Percentiles rank a stretch among this genome's conserved stretches.
Conservation (phyloP, 2,113 vertebrate species). For the Orthonyx spaldingii region DNA sequence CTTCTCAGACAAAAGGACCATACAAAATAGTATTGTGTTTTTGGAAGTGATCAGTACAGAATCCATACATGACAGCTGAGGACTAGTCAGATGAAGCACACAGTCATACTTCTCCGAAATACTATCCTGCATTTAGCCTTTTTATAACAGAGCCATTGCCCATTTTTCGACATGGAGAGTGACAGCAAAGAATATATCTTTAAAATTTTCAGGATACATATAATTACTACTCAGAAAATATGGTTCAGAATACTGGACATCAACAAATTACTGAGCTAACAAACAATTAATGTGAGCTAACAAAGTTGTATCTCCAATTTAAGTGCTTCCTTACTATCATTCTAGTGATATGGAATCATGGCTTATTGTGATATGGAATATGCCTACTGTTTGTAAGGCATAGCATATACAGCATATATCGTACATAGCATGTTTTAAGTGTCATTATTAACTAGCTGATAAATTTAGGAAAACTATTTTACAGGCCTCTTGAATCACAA, state of each 20-base stretch:
- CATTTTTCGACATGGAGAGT: not conserved
- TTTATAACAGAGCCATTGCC: not conserved
- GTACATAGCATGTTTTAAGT: not conserved
- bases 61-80: not conserved
- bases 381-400: not conserved
- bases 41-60: not conserved
- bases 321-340: not conserved
- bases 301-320: not conserved
- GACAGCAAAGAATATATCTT: not conserved
- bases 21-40: not conserved
- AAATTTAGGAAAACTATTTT: not conserved
- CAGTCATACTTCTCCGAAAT: not conserved
- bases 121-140: not conserved
- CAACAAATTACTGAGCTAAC: not conserved
- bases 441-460: not conserved
- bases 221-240: not conserved
- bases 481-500: not conserved
- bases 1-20: not conserved
- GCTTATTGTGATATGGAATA: no score
- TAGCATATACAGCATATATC: not conserved
- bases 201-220: not conserved
- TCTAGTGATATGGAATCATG: not conserved
- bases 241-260: not conserved
- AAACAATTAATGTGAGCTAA: no score
- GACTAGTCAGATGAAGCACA: not conserved